These are phyloP conservation scores for Allophyes oxyacanthae DNA, from an alignment of 2,888 invertebrate species.

Conservation along the genomic window DNA sequence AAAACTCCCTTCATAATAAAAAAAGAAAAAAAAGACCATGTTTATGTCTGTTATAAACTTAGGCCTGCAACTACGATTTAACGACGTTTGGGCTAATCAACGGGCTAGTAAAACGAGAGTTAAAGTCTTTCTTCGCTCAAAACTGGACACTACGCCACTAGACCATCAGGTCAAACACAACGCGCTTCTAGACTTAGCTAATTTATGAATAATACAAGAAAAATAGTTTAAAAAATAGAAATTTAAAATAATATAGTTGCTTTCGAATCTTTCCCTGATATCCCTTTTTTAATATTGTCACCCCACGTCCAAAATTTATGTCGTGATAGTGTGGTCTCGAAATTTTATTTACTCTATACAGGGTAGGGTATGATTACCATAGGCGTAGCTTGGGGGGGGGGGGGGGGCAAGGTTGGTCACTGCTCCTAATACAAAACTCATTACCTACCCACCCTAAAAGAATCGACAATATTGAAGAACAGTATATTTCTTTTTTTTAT, in stretches of 20 bases:
- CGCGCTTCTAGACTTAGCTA: conserved; percentile 52
- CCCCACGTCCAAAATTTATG: conserved; percentile 41
- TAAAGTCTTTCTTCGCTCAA: neutral
- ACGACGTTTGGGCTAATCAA: neutral
- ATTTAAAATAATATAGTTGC: conserved; percentile 43
- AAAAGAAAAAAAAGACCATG: no score
- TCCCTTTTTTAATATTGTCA: conserved; percentile 25
- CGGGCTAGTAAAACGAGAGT: neutral
- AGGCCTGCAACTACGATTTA: neutral
- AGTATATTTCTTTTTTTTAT: no score
- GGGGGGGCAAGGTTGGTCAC: no score
- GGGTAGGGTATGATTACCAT: no score
- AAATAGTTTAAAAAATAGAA: conserved; percentile 27
- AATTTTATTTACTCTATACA: no score
- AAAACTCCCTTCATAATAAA: no score
- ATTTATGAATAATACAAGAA: conserved; percentile 2
- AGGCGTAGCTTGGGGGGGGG: no score
- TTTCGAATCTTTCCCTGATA: conserved; percentile 29
- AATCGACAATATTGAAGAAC: no score
- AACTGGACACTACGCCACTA: conserved; percentile 10
- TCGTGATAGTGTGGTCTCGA: conserved; percentile 50
- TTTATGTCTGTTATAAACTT: no score
- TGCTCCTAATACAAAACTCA: no score
- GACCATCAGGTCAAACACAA: conserved; percentile 19
- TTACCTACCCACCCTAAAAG: no score